Conservation (phyloP, 1,140 invertebrate genomes). For the Caenorhabditis elegans region DNA sequence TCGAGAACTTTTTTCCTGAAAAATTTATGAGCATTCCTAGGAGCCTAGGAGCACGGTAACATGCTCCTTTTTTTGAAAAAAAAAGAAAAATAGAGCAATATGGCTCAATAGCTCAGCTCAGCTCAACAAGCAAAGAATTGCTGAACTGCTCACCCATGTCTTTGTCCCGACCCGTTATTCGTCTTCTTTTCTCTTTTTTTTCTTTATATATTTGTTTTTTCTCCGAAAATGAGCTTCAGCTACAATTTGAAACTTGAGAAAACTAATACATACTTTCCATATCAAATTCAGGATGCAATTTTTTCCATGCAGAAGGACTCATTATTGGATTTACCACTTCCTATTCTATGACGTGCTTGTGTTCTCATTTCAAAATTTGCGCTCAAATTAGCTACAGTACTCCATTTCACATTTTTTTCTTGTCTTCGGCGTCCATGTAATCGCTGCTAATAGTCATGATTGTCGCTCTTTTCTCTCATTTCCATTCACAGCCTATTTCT, state of each 20-base stretch:
- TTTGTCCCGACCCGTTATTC: neutral
- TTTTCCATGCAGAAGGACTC: too few species aligned
- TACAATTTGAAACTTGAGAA: too few species aligned
- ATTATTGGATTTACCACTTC: too few species aligned
- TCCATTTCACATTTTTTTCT: neutral
- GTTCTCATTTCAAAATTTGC: neutral
- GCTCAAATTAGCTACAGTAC: constrained; percentile 11
- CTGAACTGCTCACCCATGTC: neutral
- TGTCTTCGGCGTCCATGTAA: neutral
- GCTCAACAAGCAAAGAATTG: neutral
- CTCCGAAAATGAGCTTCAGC: neutral
- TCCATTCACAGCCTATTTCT: neutral
- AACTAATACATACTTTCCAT: too few species aligned
- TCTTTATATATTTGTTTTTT: neutral
- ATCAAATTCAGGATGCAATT: neutral
- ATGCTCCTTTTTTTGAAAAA: too few species aligned
- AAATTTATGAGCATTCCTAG: neutral
- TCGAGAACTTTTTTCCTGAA: neutral
- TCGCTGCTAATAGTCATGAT: neutral
- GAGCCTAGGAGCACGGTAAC: neutral
- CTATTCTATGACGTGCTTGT: too few species aligned
- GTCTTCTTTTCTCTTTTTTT: neutral
- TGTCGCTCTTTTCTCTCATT: neutral
- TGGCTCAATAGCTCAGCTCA: constrained; percentile 21
- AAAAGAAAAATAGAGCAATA: too few species aligned